Percentiles rank a stretch among this genome's conserved stretches.
Conservation (phyloP, 2,888 invertebrate species). For the Enoplolaimus lenunculus region DNA sequence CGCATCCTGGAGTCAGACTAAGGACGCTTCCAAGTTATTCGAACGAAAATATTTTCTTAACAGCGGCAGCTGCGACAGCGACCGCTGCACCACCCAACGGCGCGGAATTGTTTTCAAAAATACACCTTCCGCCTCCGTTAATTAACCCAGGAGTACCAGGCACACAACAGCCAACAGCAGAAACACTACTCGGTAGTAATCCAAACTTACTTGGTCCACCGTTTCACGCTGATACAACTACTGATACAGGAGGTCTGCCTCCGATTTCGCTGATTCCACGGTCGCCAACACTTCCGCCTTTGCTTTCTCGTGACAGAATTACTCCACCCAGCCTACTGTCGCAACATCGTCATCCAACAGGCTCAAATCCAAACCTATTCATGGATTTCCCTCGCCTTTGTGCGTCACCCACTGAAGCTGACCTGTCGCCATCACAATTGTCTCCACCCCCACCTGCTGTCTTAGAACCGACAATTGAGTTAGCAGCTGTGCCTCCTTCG, state of each 20-base stretch:
- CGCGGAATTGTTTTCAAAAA: background rate
- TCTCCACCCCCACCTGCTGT: too few species aligned
- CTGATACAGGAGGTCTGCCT: background rate
- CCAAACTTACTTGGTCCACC: background rate
- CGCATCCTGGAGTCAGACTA: background rate
- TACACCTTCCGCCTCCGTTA: background rate
- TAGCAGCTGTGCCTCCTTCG: too few species aligned
- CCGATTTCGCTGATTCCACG: background rate
- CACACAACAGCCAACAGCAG: too few species aligned
- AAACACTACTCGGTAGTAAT: background rate
- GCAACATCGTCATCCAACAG: background rate
- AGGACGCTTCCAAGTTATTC: background rate
- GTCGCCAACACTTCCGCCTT: background rate
- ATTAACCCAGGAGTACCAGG: background rate
- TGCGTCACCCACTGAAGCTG: too few species aligned
- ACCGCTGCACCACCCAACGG: background rate
- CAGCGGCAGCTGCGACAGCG: background rate
- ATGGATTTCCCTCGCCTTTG: too few species aligned
- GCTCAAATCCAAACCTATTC: background rate
- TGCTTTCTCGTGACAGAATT: background rate
- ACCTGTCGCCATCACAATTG: too few species aligned
- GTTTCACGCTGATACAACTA: background rate
- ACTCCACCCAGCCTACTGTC: background rate
- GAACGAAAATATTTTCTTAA: background rate
- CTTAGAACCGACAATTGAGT: too few species aligned